Conservation (phyloP, 2,888 invertebrate genomes). For the Crepidodera aurea region DNA sequence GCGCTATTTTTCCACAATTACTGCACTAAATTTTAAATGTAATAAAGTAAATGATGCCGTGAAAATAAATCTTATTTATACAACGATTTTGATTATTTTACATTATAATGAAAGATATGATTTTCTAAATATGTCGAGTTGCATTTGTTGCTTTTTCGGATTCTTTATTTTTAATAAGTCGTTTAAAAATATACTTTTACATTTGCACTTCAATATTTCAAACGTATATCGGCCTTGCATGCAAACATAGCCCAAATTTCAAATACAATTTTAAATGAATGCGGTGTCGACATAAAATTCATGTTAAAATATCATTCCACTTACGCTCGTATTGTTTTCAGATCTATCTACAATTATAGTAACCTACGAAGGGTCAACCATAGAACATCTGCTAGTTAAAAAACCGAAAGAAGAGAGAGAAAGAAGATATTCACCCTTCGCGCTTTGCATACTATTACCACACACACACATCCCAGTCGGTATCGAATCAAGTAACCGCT, state of each 20-base stretch:
- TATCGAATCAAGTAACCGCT: slow-evolving; percentile 30
- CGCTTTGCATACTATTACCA: slow-evolving; percentile 35
- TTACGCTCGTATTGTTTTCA: slow-evolving; percentile 37
- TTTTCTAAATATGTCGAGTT: neutral
- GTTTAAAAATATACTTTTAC: no score
- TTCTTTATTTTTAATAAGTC: no score
- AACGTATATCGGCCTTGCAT: neutral
- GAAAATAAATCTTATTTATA: neutral
- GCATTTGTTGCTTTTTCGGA: slow-evolving; percentile 9
- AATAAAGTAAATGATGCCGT: no score
- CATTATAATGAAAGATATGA: neutral
- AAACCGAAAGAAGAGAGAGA: slow-evolving; percentile 33
- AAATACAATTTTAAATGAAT: neutral
- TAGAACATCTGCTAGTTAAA: slow-evolving; percentile 42
- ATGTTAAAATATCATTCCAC: slow-evolving; percentile 7
- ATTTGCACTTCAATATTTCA: neutral
- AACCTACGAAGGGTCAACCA: slow-evolving; percentile 41
- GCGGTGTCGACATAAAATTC: neutral
- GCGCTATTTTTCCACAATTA: no score
- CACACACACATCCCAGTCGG: slow-evolving; percentile 36
- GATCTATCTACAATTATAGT: slow-evolving; percentile 42
- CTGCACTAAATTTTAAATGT: no score
- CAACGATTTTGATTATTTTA: slow-evolving; percentile 4
- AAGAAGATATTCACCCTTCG: slow-evolving; percentile 37
- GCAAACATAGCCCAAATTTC: slow-evolving; percentile 20